phyloP scores from a whole-genome alignment of 1,140 invertebrate species.

The Plutomurus gul region DNA sequence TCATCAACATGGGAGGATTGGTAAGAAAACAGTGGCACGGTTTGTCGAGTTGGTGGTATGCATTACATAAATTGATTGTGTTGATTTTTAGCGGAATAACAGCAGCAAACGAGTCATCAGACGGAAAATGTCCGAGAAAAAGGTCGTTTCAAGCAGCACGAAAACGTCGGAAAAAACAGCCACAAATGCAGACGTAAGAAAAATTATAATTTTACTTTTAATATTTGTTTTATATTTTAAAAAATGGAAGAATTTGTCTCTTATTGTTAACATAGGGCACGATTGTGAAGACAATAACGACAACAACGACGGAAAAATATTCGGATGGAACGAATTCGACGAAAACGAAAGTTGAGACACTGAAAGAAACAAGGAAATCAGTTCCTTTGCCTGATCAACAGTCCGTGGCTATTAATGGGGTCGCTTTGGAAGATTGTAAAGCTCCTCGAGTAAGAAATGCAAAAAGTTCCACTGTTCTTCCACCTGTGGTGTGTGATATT shows the following conservation, averaged over 20 bases:
- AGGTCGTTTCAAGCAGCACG: not conserved
- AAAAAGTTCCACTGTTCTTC: not conserved
- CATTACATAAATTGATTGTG: too few relatives aligned
- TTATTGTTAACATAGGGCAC: constrained; percentile 38
- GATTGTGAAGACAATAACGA: constrained; percentile 32
- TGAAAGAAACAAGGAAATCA: not conserved
- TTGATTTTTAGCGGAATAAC: not conserved
- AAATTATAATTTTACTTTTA: not conserved
- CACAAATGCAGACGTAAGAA: constrained; percentile 28
- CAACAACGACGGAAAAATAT: constrained; percentile 38
- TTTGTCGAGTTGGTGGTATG: too few relatives aligned
- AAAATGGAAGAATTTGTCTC: not conserved
- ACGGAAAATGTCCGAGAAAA: constrained; percentile 1
- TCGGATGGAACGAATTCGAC: constrained; percentile 24
- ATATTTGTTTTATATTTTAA: not conserved
- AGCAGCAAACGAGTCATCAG: not conserved
- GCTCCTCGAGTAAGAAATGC: not conserved
- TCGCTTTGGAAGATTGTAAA: not conserved
- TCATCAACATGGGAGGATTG: not conserved
- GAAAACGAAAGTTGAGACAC: constrained; percentile 36
- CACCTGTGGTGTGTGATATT: not conserved
- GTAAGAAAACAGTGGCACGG: not conserved
- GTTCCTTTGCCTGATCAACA: not conserved
- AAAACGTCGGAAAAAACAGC: not conserved
- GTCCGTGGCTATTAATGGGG: not conserved